Percentiles rank a stretch among this genome's conserved stretches.
Conservation (phyloP, 2,113 vertebrate species). For the Asarcornis scutulata region DNA sequence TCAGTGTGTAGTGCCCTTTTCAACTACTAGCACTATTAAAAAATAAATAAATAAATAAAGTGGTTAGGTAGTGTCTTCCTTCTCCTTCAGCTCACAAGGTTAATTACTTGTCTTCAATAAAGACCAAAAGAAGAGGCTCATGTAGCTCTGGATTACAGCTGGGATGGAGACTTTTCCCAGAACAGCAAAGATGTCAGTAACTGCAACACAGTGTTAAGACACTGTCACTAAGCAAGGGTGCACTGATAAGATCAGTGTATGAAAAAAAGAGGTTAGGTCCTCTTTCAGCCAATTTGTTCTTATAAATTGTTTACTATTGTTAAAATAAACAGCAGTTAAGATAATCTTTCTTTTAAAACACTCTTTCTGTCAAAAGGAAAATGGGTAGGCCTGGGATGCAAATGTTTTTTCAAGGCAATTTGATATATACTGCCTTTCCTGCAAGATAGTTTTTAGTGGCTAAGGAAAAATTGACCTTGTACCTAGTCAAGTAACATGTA, state of each 20-base stretch:
- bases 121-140: neutral
- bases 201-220: neutral
- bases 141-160: neutral
- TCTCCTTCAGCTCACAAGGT: neutral
- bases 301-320: neutral
- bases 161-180: neutral
- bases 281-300: neutral
- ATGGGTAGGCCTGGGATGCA: neutral
- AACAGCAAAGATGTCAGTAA: neutral
- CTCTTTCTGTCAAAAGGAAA: neutral
- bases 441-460: neutral
- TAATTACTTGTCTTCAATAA: neutral
- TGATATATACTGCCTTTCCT: neutral
- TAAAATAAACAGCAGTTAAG: constrained; percentile 12
- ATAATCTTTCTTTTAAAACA: neutral
- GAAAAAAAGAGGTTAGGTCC: neutral
- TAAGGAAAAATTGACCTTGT: neutral
- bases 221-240: neutral
- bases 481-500: neutral
- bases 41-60: no score
- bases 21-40: neutral
- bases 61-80: neutral
- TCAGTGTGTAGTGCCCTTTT: neutral
- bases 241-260: neutral
- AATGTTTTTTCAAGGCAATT: neutral